Percentiles rank a stretch among this genome's conserved stretches.
Conservation (phyloP, 2,113 vertebrate species). For the Nyctereutes procyonoides region DNA sequence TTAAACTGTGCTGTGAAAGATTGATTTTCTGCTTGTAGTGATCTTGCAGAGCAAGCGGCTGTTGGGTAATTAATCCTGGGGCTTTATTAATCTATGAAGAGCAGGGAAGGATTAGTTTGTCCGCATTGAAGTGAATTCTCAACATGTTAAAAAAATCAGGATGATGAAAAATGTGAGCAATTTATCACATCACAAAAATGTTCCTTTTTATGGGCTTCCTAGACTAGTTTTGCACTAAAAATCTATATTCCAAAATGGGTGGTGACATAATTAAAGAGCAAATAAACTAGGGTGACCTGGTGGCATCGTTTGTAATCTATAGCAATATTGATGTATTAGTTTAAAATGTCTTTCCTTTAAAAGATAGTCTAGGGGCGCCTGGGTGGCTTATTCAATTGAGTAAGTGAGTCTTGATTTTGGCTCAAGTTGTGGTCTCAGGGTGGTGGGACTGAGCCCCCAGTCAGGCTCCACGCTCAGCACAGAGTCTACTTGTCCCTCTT, state of each 20-base stretch:
- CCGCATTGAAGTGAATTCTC: conserved; percentile 55
- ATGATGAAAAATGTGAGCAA: conserved; percentile 62
- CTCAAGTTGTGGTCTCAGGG: background rate
- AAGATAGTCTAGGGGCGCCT: background rate
- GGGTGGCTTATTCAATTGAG: background rate
- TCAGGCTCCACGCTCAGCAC: background rate
- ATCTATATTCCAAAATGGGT: background rate
- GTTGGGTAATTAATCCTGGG: conserved; percentile 76
- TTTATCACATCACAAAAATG: too few relatives aligned
- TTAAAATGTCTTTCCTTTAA: background rate
- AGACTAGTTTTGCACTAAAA: background rate
- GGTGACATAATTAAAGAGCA: background rate
- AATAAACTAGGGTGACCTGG: background rate
- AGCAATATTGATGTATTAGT: background rate
- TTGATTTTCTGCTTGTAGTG: conserved; percentile 76
- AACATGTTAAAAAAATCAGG: conserved; percentile 73
- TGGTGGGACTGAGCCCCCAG: background rate
- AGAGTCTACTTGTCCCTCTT: background rate
- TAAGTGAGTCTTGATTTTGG: background rate
- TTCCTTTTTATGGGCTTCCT: conserved; percentile 29
- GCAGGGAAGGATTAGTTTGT: conserved; percentile 64
- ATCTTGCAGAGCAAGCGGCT: conserved; percentile 74
- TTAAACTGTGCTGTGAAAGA: conserved; percentile 71
- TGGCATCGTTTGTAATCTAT: background rate
- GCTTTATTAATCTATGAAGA: conserved; percentile 79